Evolutionary conservation across 2,797 vertebrate genomes (phyloP).

Genomic region (Gephyroberyx darwinii): DNA sequence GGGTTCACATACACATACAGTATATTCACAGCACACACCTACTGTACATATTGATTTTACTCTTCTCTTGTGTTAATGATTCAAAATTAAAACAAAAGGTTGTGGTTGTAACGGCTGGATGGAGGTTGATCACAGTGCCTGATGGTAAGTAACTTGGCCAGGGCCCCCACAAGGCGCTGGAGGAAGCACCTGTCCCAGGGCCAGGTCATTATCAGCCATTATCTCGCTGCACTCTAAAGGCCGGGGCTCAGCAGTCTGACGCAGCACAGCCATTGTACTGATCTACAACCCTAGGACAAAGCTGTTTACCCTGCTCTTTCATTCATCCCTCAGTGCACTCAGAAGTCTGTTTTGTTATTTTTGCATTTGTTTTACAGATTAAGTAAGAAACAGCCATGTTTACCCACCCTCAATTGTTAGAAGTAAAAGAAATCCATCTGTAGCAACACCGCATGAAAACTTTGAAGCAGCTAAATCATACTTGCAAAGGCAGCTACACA

Average conservation of each 20-base stretch:
- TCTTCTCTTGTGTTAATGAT: too few species aligned
- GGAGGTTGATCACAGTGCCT: conserved; percentile 24
- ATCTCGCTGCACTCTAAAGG: conserved; percentile 59
- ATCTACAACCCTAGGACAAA: conserved; percentile 73
- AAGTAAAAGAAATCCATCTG: not conserved
- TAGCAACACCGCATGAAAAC: conserved; percentile 1
- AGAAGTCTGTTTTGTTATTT: conserved; percentile 57
- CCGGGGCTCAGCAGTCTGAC: conserved; percentile 63
- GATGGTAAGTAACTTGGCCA: conserved; percentile 29
- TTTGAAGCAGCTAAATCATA: too few species aligned
- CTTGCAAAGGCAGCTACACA: too few species aligned
- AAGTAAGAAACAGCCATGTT: conserved; percentile 29
- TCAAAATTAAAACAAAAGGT: conserved; percentile 29
- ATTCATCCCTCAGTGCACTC: conserved; percentile 64
- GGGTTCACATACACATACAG: conserved; percentile 23
- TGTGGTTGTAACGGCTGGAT: conserved; percentile 30
- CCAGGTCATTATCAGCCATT: conserved; percentile 65
- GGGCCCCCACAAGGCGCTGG: conserved; percentile 48
- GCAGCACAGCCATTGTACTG: conserved; percentile 76
- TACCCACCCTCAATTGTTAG: conserved; percentile 10
- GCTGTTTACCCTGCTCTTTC: conserved; percentile 76
- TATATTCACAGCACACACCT: conserved; percentile 15
- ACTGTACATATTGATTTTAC: too few species aligned
- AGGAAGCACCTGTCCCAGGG: conserved; percentile 83
- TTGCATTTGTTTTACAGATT: conserved; percentile 52